Evolutionary conservation across 2,888 invertebrate species (phyloP), one percentile per base, ranked within the genome.

Genomic region (Uropetala carovei): DNA sequence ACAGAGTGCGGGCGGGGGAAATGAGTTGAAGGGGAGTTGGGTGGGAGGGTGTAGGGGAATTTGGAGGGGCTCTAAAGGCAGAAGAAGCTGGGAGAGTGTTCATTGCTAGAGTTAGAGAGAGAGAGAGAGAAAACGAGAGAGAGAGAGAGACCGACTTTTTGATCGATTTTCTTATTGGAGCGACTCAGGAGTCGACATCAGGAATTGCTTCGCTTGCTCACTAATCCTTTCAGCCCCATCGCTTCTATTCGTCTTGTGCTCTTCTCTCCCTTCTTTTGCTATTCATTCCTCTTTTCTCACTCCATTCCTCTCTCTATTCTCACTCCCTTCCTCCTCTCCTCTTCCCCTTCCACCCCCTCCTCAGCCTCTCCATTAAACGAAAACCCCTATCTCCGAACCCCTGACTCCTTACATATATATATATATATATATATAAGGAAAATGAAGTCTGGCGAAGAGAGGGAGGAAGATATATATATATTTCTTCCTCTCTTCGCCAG

Each of bases 201-300:
- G 57, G 56, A 83, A 83, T 83, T 57, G 83, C 83, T 83, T 82
- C 82, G 82, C 82, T 82, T 82, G 82, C 82, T 82, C 82, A 13
- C 82, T 82, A 82, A 82, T 82, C 82, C 82, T 30, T 27, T 82
- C 82, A 30, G 27, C 27, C 16, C 82, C 82, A 82, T 82, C 43
- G 27, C 82, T 75, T 22, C 43, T 43, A 43, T 43, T 43, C 43
- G 43, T 5, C 43, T 43, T n/a, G 4, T 18, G 64, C 4, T 64
- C n/a, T n/a, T 7, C 11, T 64, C 64, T n/a, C 64, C 11, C 64
- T 83, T 56, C 83, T n/a, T 57, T 83, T 18, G 13, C 64, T 7
- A n/a, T 18, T 43, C 11, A 83, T 57, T 83, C 83, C 43, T 43
- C 43, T 43, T 3, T 43, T 43, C 43, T 43, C 43, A 43, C 5